Conservation (phyloP, 2,113 vertebrate species). For the Gymnogyps californianus region DNA sequence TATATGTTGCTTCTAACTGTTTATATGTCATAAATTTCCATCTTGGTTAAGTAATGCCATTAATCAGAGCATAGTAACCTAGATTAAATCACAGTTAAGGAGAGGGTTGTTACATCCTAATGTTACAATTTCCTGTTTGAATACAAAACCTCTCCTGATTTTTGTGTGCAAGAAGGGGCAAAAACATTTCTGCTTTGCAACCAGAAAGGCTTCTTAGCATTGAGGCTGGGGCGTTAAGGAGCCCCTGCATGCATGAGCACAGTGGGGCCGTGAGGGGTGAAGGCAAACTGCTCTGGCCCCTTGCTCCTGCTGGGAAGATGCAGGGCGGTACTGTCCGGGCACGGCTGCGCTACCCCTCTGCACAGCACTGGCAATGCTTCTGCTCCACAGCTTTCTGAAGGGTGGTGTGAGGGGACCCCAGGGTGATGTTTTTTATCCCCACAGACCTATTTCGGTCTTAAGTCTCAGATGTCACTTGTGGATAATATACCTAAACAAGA, state of each 20-base stretch:
- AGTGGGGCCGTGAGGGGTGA: accelerated
- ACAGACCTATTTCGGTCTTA: not conserved
- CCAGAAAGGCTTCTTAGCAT: not conserved
- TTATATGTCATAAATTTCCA: not conserved
- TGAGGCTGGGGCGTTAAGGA: not conserved
- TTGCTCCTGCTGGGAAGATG: not conserved
- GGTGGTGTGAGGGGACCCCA: not conserved
- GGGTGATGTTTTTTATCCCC: not conserved
- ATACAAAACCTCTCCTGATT: not conserved
- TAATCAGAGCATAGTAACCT: not conserved
- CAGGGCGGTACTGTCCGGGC: accelerated
- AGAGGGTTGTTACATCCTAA: not conserved
- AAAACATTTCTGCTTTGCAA: not conserved
- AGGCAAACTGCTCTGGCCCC: not conserved
- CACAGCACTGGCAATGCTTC: accelerated
- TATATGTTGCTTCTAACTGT: not conserved
- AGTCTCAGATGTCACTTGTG: not conserved
- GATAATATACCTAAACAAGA: not conserved
- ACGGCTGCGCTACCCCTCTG: not conserved
- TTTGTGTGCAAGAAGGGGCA: not conserved
- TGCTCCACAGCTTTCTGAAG: not conserved
- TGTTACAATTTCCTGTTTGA: not conserved
- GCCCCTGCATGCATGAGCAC: accelerated
- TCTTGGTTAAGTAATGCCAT: not conserved
- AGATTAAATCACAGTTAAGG: not conserved